Base-by-base conservation (phyloP, 2,888 invertebrate genomes). In the Drosophila antonietae region DNA sequence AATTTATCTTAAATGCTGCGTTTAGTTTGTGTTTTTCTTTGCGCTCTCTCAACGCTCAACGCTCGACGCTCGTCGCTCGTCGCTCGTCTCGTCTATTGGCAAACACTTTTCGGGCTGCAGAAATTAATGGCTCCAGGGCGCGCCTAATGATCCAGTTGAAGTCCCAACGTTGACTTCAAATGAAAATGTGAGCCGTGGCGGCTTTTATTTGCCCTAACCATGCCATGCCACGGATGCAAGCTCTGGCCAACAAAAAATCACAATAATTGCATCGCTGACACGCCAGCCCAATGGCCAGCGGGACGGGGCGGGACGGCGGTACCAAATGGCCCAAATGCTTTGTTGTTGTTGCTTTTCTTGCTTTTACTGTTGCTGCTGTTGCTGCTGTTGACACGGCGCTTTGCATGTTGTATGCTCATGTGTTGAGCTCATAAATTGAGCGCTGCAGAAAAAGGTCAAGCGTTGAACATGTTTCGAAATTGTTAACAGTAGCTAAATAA, bases 1-100 rank as follows among this genome's bases (percentile, higher is more conserved):
- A 81, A 84, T 84, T 87, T 87, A 84, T 84, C 84, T 84, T 84
- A 87, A 84, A 87, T 80, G 87, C 87, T 78, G 87, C 84, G 87
- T 81, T 84, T 86, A 84, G 80, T 69, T 75, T 76, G 59, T 73
- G 68, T 52, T 77, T 64, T 63, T 68, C 57, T 74, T 59, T 68
- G 47, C 59, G 49, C 41, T 52, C 60, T 18, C 18, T 31, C 20
- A 20, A 20, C 20, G 20, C 18, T 31, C 20, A 20, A 20, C 20
- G 20, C 20, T 20, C 31, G 2, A 6, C 28, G 37, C 35, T 1
- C 20, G 4, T 8, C 33, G 5, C 31, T 0, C 56, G 53, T 51
- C 63, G 46, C 63, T 37, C 35, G 44, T 61, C 73, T 68, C 71
- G 35, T 65, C 70, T 74, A 83, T 83, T 76, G 86, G 75, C 81